A percentile compares a stretch with the other conserved stretches of the same genome.
Conservation (phyloP, 2,888 invertebrate genomes). For the Troilus luridus region DNA sequence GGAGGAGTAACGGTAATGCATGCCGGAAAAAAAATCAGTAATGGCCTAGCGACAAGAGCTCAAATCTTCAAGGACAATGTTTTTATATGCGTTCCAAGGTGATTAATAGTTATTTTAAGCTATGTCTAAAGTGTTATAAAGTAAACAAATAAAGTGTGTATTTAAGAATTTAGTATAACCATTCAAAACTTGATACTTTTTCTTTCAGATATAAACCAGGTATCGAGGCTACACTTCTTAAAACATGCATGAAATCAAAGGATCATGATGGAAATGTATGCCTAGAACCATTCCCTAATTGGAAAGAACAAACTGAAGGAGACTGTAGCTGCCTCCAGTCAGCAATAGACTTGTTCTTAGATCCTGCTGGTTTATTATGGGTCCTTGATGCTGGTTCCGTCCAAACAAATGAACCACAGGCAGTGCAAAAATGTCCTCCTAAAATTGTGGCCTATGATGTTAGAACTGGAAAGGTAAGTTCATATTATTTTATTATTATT, state of each 20-base stretch:
- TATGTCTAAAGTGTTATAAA: not conserved
- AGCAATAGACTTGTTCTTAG: slow-evolving; percentile 78
- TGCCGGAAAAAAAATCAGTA: slow-evolving; percentile 68
- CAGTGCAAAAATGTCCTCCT: slow-evolving; percentile 77
- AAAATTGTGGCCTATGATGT: slow-evolving; percentile 78
- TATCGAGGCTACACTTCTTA: slow-evolving; percentile 79
- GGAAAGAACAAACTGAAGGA: slow-evolving; percentile 77
- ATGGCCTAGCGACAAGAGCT: slow-evolving; percentile 75
- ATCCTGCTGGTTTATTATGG: slow-evolving; percentile 79
- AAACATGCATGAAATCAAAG: slow-evolving; percentile 69
- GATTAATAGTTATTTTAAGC: not conserved
- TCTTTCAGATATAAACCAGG: slow-evolving; percentile 74
- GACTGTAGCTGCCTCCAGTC: slow-evolving; percentile 79
- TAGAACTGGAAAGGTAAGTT: slow-evolving; percentile 72
- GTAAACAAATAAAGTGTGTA: too few species aligned
- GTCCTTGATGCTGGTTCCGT: slow-evolving; percentile 78
- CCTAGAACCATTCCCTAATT: slow-evolving; percentile 76
- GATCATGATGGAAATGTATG: slow-evolving; percentile 67
- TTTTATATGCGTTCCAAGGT: slow-evolving; percentile 74
- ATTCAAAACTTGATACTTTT: not conserved
- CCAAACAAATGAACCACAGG: slow-evolving; percentile 67
- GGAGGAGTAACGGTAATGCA: slow-evolving; percentile 60
- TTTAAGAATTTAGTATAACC: too few species aligned
- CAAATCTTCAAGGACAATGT: slow-evolving; percentile 74
- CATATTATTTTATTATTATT: slow-evolving; percentile 14